Evolutionary conservation across 2,113 vertebrate genomes (phyloP).

Genomic region (Calonectris borealis): DNA sequence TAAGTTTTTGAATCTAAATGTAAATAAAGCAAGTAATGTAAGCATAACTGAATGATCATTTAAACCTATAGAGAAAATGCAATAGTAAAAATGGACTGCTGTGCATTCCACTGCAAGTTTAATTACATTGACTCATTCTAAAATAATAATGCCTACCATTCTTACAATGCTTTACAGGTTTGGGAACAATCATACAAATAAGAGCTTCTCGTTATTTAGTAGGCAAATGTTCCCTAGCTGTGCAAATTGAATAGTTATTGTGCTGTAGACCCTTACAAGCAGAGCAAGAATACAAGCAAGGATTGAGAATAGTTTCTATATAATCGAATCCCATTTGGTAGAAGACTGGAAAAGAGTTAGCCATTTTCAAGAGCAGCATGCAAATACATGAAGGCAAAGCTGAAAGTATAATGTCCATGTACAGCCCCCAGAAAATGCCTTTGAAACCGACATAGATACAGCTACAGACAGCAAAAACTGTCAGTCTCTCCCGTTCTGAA

Average conservation of each 20-base stretch:
- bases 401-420: neutral
- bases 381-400: neutral
- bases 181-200: neutral
- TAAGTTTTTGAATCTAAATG: constrained; percentile 54
- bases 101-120: constrained; percentile 43
- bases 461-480: neutral
- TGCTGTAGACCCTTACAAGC: neutral
- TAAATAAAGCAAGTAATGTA: constrained; percentile 46
- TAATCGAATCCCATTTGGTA: neutral
- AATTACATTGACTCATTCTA: constrained; percentile 54
- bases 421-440: neutral
- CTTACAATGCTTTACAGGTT: neutral
- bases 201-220: constrained; percentile 26
- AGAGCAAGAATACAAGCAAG: neutral
- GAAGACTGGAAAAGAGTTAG: constrained; percentile 29
- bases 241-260: constrained; percentile 17
- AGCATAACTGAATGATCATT: constrained; percentile 33
- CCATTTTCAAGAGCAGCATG: neutral
- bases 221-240: constrained; percentile 48
- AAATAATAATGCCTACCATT: constrained; percentile 17
- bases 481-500: neutral
- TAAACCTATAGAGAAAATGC: constrained; percentile 46
- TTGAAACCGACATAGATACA: neutral
- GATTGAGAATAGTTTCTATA: constrained; percentile 31
- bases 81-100: constrained; percentile 42